These are phyloP conservation scores for Gymnarchus niloticus DNA, from an alignment of 2,113 vertebrate genomes.

Conservation along the genomic window DNA sequence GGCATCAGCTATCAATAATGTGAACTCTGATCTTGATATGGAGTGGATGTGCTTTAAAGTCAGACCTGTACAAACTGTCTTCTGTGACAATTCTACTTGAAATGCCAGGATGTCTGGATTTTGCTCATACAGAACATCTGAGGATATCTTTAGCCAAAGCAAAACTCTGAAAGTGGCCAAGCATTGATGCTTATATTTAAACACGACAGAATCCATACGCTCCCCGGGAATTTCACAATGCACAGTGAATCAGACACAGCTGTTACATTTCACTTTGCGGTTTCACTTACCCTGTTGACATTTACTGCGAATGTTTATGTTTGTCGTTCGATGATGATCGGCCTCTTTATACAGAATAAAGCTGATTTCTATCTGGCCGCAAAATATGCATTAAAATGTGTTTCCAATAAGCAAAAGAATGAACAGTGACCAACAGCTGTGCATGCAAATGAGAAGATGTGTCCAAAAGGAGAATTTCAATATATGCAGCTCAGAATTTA, in stretches of 20 bases:
- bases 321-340: conserved; percentile 14
- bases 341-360: conserved; percentile 18
- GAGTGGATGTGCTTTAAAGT: not conserved
- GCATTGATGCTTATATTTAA: not conserved
- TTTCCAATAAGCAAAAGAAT: conserved; percentile 4
- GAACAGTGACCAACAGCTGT: not conserved
- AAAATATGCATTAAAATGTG: not conserved
- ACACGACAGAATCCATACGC: conserved; percentile 14
- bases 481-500: not conserved
- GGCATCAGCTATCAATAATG: not conserved
- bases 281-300: conserved; percentile 17
- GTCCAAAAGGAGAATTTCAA: not conserved
- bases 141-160: not conserved
- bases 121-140: not conserved
- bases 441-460: too few species aligned
- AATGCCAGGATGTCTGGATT: not conserved
- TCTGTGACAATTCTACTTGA: not conserved
- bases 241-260: not conserved
- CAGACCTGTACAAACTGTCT: not conserved
- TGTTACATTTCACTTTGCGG: conserved; percentile 6
- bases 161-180: not conserved
- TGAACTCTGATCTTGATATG: not conserved
- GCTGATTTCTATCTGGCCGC: not conserved
- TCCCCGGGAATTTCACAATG: not conserved
- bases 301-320: conserved; percentile 15